Evolutionary conservation across 2,113 vertebrate species (phyloP).

Genomic region (Salminus brasiliensis): DNA sequence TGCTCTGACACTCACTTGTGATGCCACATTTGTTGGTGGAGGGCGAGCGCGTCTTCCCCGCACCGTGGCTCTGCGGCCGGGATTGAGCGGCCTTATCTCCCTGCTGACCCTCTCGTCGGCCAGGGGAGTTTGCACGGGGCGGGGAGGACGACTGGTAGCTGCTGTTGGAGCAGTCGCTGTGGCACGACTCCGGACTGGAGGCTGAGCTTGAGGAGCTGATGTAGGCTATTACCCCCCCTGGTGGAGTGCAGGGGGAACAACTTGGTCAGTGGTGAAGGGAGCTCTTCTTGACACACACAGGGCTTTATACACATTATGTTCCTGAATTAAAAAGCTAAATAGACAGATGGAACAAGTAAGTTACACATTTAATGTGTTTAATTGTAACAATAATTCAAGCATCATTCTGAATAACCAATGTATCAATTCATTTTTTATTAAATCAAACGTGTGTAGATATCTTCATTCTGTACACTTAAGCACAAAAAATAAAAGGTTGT

Average conservation of each 20-base stretch:
- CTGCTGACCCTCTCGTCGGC: slow-evolving; percentile 59
- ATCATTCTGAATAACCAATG: neutral
- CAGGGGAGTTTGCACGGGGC: slow-evolving; percentile 79
- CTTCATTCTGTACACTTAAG: no score
- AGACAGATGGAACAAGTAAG: neutral
- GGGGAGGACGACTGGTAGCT: slow-evolving; percentile 90
- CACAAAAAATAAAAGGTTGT: no score
- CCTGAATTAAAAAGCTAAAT: no score
- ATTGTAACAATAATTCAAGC: neutral
- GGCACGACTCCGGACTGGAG: slow-evolving; percentile 92
- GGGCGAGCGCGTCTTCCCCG: slow-evolving; percentile 75
- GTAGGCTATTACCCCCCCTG: slow-evolving; percentile 94
- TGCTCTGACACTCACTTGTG: slow-evolving; percentile 82
- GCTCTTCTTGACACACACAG: neutral
- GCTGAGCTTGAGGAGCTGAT: slow-evolving; percentile 91
- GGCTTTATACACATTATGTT: neutral
- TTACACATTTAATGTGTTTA: no score
- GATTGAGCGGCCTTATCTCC: slow-evolving; percentile 45
- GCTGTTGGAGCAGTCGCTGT: slow-evolving; percentile 92
- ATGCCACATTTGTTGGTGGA: slow-evolving; percentile 81
- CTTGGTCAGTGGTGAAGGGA: neutral
- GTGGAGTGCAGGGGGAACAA: slow-evolving; percentile 47
- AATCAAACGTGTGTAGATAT: no score
- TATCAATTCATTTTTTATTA: no score
- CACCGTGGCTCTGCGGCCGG: slow-evolving; percentile 73